Conservation (phyloP, 37 sponge, comb jelly and placozoan genomes). For the Lycopodina hypogea region DNA sequence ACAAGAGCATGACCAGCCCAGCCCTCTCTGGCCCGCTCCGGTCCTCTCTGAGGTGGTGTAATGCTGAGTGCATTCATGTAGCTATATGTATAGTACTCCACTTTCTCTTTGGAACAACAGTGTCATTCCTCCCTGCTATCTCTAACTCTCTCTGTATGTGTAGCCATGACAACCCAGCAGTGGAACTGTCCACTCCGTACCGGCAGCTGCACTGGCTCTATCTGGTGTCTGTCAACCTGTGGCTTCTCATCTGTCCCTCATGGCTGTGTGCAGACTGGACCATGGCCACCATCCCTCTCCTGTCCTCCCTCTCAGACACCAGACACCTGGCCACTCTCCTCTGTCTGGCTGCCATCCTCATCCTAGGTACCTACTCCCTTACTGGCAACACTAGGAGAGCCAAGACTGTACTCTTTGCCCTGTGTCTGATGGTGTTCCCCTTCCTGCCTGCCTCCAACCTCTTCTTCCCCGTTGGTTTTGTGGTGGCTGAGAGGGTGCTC, state of each 20-base stretch:
- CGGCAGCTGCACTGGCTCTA: constrained; percentile 85
- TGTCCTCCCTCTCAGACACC: constrained; percentile 61
- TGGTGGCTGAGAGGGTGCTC: constrained; percentile 91
- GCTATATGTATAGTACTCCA: too few relatives aligned
- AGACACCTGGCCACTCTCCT: constrained; percentile 68
- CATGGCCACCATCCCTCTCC: constrained; percentile 88
- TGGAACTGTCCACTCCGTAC: constrained; percentile 51
- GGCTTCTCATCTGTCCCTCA: constrained; percentile 74
- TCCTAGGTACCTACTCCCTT: background rate
- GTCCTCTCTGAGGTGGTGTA: too few relatives aligned
- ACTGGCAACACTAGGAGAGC: background rate
- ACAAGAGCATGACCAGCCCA: too few relatives aligned
- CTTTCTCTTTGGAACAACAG: background rate
- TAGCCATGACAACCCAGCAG: constrained; percentile 92
- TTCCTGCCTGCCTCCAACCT: constrained; percentile 97
- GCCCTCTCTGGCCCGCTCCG: too few relatives aligned
- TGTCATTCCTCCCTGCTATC: too few relatives aligned
- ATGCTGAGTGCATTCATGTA: too few relatives aligned
- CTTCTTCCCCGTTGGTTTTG: constrained; percentile 95
- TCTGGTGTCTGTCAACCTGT: constrained; percentile 69
- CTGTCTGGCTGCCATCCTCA: constrained; percentile 15
- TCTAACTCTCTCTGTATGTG: too few relatives aligned
- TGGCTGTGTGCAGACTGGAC: constrained; percentile 88
- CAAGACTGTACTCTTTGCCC: constrained; percentile 49
- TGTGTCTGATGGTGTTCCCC: constrained; percentile 81